Evolutionary conservation across 2,888 invertebrate genomes (phyloP).

Genomic region (Eurytoma californica): DNA sequence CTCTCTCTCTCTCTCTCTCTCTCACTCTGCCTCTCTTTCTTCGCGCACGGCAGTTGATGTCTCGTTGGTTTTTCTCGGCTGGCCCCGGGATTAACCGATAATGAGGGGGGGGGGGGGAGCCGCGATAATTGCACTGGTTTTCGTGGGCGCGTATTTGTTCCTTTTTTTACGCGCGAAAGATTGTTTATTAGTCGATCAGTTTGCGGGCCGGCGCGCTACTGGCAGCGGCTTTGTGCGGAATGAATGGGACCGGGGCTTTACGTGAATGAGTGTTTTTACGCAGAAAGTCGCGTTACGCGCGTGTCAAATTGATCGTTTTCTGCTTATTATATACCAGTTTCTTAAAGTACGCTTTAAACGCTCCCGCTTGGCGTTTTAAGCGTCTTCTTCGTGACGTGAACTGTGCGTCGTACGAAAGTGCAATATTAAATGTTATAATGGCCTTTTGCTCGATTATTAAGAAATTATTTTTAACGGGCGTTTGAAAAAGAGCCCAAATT

Average conservation of each 20-base stretch:
- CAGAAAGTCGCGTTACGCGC: not conserved
- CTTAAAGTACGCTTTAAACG: no score
- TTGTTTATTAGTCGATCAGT: not conserved
- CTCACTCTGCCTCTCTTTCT: not conserved
- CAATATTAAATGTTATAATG: no score
- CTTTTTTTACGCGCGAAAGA: not conserved
- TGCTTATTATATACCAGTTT: not conserved
- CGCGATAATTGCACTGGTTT: not conserved
- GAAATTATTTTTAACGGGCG: no score
- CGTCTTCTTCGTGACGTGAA: no score
- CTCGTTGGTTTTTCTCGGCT: no score
- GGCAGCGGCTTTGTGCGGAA: no score
- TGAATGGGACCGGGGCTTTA: not conserved
- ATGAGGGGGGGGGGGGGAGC: constrained; percentile 9
- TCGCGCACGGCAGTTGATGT: no score
- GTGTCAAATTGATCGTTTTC: not conserved
- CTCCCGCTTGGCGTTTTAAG: no score
- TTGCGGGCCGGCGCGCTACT: not conserved
- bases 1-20: not conserved
- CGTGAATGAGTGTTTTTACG: not conserved
- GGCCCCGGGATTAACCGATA: constrained; percentile 22
- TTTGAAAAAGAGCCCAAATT: no score
- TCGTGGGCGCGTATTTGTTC: not conserved
- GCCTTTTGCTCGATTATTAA: no score
- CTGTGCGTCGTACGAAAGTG: no score